Evolutionary conservation across 2,113 vertebrate species (phyloP).

Genomic region (Seriola aureovittata): DNA sequence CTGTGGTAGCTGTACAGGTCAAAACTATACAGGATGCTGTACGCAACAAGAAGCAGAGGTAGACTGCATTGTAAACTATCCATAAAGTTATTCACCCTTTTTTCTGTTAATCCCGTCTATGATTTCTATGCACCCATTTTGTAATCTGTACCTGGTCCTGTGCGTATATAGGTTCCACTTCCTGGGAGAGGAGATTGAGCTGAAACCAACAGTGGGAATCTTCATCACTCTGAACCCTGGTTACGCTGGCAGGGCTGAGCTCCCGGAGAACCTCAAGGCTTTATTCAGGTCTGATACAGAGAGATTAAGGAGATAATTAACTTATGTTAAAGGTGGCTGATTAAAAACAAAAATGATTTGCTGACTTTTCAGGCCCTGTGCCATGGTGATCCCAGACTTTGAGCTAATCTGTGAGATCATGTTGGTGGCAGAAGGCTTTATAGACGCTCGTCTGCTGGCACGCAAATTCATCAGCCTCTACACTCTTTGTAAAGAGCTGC

Average conservation of each 20-base stretch:
- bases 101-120: constrained; percentile 1
- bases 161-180: constrained; percentile 79
- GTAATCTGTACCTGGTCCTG: neutral
- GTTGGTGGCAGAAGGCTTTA: constrained; percentile 85
- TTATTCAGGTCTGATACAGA: constrained; percentile 79
- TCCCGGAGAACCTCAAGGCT: constrained; percentile 87
- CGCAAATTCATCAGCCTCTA: constrained; percentile 89
- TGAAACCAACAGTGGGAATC: constrained; percentile 84
- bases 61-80: neutral
- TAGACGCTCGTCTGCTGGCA: constrained; percentile 84
- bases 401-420: constrained; percentile 88
- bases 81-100: neutral
- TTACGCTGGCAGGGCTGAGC: constrained; percentile 85
- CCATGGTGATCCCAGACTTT: constrained; percentile 87
- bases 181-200: constrained; percentile 81
- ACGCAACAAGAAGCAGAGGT: constrained; percentile 86
- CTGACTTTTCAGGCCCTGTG: constrained; percentile 75
- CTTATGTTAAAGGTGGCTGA: neutral
- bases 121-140: neutral
- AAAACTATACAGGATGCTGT: constrained; percentile 85
- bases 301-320: neutral
- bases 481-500: constrained; percentile 84
- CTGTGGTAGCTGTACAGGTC: constrained; percentile 84
- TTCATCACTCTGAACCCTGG: constrained; percentile 87
- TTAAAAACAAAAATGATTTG: neutral